Base-by-base conservation (phyloP, 2,888 invertebrate species). In the Zonitis immaculata region DNA sequence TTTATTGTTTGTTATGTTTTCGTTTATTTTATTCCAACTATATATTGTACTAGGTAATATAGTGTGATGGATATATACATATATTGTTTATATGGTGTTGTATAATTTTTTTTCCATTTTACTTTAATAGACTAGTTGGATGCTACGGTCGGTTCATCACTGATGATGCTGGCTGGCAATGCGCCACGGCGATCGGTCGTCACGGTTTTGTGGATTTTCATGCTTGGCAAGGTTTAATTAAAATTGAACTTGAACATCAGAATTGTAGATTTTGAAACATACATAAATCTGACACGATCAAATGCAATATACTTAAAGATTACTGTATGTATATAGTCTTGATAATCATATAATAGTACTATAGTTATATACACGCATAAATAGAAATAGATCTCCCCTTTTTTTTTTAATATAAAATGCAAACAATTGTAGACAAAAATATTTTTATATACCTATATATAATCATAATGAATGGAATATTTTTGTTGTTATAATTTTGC, bases 181-280 rank as follows among this genome's bases (percentile, higher is more conserved):
- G 54, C 60, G 56, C 52, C 56, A 56, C 56, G 52, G 50, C 58
- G 52, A 47, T 51, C 56, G 56, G 56, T 51, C 60, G 60, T 58
- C 50, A 57, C 58, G 59, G 53, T 59, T 51, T 59, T 52, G 58
- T 56, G 51, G 43, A 45, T 53, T 54, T 62, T 59, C 60, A 63
- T 60, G 63, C 60, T 60, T 63, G 58, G 58, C 43, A 48, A 48
- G 45, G 51, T 57, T 62, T 57, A 60, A 62, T 63, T 61, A 61
- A 60, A 61, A 63, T 61, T 60, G 60, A 60, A 56, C 59, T 56
- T 60, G 57, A 62, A 56, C 59, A 63, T 62, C 59, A 54, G 62
- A 63, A 58, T 56, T 60, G 57, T 54, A 60, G 60, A 60, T 60
- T 56, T 35, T 35, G 56, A 53, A 55, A 55, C 54, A 57, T 54